Evolutionary conservation across 2,888 invertebrate genomes (phyloP), one percentile per base, ranked within the genome.

Genomic region (Andrena bicolor): DNA sequence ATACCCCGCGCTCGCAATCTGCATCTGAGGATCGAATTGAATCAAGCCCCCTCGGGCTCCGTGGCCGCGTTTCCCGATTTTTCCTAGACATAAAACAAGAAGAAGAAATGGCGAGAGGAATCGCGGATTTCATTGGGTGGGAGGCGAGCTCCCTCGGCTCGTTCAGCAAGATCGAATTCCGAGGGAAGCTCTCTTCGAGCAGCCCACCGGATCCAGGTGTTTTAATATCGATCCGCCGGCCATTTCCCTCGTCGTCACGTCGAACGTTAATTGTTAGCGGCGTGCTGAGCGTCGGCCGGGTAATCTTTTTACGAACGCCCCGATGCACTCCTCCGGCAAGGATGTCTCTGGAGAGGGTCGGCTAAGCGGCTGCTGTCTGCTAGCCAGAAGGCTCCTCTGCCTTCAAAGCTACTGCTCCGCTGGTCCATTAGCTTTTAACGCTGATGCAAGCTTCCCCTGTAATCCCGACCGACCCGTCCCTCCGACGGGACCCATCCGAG

Each of bases 341-440:
- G 61, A 60, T 51, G 68, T 79, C 73, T 41, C 64, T 64, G 32
- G 74, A 49, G 81, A 65, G 61, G 26, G 26, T 60, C n/a, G 69
- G 13, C 63, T 71, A 74, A 77, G 76, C 76, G 79, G 48, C 51
- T 30, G 49, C 56, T 51, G 77, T 58, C 70, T 58, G 53, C 20
- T 53, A 20, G 64, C 20, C 61, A 58, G 64, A 56, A 30, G 60
- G 64, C 41, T 60, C 53, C 41, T 60, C 53, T 72, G 60, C 83
- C 83, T 83, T 86, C 85, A 79, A 86, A 86, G 86, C 56, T 75
- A 83, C 71, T 23, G 56, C 56, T 10, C 56, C 20, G 60, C 53
- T 58, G 76, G 85, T 89, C 89, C 90, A 90, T 90, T 90, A 90
- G 90, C 90, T 90, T 90, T 90, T 90, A 90, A 82, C 88, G 88